Conservation (phyloP, 2,797 vertebrate genomes). For the Setipinna tenuifilis region DNA sequence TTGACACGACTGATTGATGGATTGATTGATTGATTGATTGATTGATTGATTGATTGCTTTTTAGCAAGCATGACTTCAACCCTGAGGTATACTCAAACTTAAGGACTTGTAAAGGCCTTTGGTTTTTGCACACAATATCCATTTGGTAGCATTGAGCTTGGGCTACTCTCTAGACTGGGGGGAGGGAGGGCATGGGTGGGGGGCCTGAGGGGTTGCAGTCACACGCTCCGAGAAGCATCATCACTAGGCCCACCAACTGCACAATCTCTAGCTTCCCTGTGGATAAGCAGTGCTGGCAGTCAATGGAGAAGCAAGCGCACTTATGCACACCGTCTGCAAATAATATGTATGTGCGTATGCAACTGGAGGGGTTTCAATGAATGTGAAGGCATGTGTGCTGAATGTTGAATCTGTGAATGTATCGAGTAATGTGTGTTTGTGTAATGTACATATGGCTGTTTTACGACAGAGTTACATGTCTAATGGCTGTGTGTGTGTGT, state of each 20-base stretch:
- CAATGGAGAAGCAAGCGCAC: constrained; percentile 40
- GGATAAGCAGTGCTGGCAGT: constrained; percentile 40
- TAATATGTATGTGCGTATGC: background rate
- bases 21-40: too few relatives aligned
- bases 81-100: background rate
- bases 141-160: background rate
- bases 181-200: too few relatives aligned
- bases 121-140: background rate
- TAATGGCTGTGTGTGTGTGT: background rate
- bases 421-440: too few relatives aligned
- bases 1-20: background rate
- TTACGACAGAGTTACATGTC: too few relatives aligned
- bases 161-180: background rate
- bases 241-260: background rate
- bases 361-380: background rate
- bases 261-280: constrained; percentile 53
- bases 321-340: background rate
- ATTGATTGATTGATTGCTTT: too few relatives aligned
- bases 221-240: background rate
- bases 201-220: background rate
- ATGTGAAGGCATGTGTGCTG: background rate
- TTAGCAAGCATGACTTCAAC: background rate
- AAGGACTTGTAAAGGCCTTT: background rate
- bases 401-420: background rate
- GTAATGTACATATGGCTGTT: too few relatives aligned